Percentiles rank a stretch among this genome's conserved stretches.
phyloP scores from a whole-genome alignment of 2,888 invertebrate species.

The Megaustenia siamemsis region DNA sequence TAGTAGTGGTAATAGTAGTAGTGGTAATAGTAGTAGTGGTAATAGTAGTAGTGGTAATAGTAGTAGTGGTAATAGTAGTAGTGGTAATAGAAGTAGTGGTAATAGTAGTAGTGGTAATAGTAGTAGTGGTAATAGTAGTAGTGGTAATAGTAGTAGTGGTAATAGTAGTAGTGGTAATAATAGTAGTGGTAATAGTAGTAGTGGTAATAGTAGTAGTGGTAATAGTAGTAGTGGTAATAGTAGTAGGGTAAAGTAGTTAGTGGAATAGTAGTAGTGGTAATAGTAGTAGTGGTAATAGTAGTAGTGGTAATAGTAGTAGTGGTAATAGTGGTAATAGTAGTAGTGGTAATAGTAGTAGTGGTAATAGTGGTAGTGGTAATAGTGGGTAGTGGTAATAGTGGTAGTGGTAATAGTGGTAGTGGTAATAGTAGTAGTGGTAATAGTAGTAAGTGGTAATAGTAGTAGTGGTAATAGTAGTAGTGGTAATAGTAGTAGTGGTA shows the following conservation, averaged over 20 bases:
- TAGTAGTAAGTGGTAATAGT: not conserved
- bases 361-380: not conserved
- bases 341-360: not conserved
- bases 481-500: not conserved
- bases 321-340: not conserved
- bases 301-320: not conserved
- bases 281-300: not conserved
- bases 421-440: not conserved
- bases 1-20: conserved; percentile 42
- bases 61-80: not conserved
- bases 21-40: conserved; percentile 39
- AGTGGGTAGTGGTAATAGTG: no score
- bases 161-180: not conserved
- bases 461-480: no score
- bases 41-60: not conserved
- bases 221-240: no score
- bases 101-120: conserved; percentile 30
- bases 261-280: not conserved
- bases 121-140: conserved; percentile 30
- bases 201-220: no score
- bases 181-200: no score
- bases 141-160: conserved; percentile 9
- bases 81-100: conserved; percentile 20
- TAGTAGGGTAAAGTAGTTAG: no score
- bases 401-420: no score